Percentiles rank a stretch among this genome's conserved stretches.
These are phyloP conservation scores for Agelas oroides DNA, from an alignment of 37 sponge, comb jelly and placozoan species.

Conservation along the genomic window DNA sequence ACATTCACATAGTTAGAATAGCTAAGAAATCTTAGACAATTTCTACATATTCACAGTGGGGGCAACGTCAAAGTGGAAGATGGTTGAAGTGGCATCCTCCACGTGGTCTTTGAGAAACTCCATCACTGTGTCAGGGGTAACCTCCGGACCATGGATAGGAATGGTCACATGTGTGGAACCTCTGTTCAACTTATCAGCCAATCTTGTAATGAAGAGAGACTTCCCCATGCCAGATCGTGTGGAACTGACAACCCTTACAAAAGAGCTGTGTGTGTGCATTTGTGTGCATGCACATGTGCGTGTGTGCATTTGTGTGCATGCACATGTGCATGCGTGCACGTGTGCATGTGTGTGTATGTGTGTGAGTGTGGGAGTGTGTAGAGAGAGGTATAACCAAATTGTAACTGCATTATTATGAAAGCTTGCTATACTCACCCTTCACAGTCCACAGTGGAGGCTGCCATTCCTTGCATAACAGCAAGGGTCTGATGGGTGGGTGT, in stretches of 20 bases:
- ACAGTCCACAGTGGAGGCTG: conserved; percentile 36
- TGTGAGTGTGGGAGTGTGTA: too few relatives aligned
- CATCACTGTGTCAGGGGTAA: conserved; percentile 63
- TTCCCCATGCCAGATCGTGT: conserved; percentile 82
- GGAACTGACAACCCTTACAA: conserved; percentile 62
- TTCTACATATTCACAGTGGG: conserved; percentile 58
- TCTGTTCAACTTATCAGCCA: neutral
- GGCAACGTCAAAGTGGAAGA: conserved; percentile 75
- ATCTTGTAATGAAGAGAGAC: neutral
- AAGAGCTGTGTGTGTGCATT: conserved; percentile 26
- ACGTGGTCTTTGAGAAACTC: conserved; percentile 33
- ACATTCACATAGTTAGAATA: too few relatives aligned
- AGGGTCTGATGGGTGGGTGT: too few relatives aligned
- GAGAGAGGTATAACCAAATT: too few relatives aligned
- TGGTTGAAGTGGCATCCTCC: too few relatives aligned
- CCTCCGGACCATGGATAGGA: conserved; percentile 73
- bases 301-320: too few relatives aligned
- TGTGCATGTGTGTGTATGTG: too few relatives aligned
- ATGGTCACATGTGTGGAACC: conserved; percentile 21
- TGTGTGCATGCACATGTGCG: too few relatives aligned
- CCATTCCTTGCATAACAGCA: too few relatives aligned
- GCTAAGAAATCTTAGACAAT: too few relatives aligned
- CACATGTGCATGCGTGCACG: too few relatives aligned
- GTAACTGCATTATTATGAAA: too few relatives aligned
- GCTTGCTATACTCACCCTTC: conserved; percentile 20